Evolutionary conservation across 1,140 invertebrate genomes (phyloP).

Genomic region (Homarus americanus): DNA sequence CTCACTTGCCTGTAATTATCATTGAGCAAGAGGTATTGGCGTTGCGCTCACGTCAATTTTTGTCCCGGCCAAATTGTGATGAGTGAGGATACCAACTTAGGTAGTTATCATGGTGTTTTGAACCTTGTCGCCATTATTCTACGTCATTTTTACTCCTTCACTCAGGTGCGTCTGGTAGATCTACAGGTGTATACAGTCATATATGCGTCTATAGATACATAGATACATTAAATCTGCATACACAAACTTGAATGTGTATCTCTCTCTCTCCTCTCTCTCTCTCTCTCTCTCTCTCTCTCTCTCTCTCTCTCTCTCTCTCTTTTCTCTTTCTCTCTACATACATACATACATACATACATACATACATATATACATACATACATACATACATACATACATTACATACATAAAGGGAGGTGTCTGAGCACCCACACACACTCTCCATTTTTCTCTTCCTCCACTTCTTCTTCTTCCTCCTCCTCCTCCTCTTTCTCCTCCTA

Average conservation of each 20-base stretch:
- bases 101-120: not conserved
- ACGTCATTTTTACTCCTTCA: no score
- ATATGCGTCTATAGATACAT: no score
- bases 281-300: no score
- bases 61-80: not conserved
- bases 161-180: no score
- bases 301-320: no score
- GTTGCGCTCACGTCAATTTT: slow-evolving; percentile 4
- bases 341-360: not conserved
- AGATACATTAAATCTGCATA: no score
- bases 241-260: no score
- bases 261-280: no score
- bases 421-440: no score
- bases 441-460: not conserved
- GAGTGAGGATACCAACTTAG: not conserved
- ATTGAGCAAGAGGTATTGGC: slow-evolving; percentile 14
- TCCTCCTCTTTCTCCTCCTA: not conserved
- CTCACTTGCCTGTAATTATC: slow-evolving; percentile 4
- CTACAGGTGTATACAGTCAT: no score
- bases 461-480: not conserved
- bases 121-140: not conserved
- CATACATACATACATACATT: not conserved
- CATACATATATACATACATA: not conserved
- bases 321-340: not conserved
- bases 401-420: no score